Percentiles rank a stretch among this genome's conserved stretches.
These are phyloP conservation scores for Poecilus cupreus DNA, from an alignment of 2,888 invertebrate species.

Conservation along the genomic window DNA sequence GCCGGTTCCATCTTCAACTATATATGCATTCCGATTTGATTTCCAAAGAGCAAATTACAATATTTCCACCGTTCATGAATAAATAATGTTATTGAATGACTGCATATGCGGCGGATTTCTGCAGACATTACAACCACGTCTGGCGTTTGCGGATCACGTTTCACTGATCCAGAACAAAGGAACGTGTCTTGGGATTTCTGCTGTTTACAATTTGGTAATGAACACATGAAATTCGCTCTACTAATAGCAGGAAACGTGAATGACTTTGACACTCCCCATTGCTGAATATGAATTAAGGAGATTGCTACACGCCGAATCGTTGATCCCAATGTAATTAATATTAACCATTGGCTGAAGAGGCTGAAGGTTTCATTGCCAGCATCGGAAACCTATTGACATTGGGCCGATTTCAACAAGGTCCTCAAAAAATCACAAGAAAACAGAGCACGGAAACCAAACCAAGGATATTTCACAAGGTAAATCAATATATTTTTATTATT, in stretches of 20 bases:
- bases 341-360: neutral
- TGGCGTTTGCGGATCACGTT: neutral
- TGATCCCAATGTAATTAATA: neutral
- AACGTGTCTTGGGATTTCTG: slow-evolving; percentile 23
- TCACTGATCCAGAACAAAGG: slow-evolving; percentile 15
- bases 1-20: too few species aligned
- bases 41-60: neutral
- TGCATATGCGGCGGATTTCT: neutral
- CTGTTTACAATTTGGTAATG: slow-evolving; percentile 37
- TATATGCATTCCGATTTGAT: too few species aligned
- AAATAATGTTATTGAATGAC: neutral
- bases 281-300: neutral
- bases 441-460: too few species aligned
- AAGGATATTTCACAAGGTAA: too few species aligned
- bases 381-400: neutral
- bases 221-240: slow-evolving; percentile 23
- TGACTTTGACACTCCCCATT: slow-evolving; percentile 24
- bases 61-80: neutral
- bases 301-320: neutral
- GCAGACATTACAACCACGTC: neutral
- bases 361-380: neutral
- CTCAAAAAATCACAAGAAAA: too few species aligned
- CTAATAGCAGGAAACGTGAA: slow-evolving; percentile 5
- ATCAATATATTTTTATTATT: too few species aligned
- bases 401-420: too few species aligned